Conservation (phyloP, 1,140 invertebrate species). For the Drosophila pectinifera region DNA sequence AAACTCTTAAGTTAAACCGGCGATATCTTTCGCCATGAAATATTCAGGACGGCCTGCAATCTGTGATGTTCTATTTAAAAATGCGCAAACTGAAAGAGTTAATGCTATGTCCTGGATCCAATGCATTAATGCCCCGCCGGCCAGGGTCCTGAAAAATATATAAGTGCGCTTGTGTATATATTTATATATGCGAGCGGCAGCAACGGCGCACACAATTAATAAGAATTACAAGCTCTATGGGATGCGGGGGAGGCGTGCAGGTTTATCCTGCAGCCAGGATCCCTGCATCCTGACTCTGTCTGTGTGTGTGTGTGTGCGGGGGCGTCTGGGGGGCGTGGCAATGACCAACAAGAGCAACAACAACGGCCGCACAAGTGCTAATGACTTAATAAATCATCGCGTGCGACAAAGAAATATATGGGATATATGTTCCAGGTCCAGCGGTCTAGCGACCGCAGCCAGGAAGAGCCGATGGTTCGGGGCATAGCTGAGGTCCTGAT, state of each 20-base stretch:
- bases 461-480: slow-evolving; percentile 40
- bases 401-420: slow-evolving; percentile 81
- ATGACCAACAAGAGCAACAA: slow-evolving; percentile 33
- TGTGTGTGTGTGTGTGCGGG: background rate
- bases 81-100: slow-evolving; percentile 50
- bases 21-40: slow-evolving; percentile 31
- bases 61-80: slow-evolving; percentile 47
- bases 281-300: slow-evolving; percentile 27
- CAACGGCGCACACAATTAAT: slow-evolving; percentile 78
- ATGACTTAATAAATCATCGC: slow-evolving; percentile 85
- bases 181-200: background rate
- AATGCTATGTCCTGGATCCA: slow-evolving; percentile 41
- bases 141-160: slow-evolving; percentile 34
- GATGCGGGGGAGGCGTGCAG: slow-evolving; percentile 20
- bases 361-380: slow-evolving; percentile 80
- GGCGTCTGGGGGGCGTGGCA: slow-evolving; percentile 37
- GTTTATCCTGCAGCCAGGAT: slow-evolving; percentile 41
- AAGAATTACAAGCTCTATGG: slow-evolving; percentile 84
- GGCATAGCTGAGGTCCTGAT: slow-evolving; percentile 38
- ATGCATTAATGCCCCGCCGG: slow-evolving; percentile 47
- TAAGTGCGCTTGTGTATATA: slow-evolving; percentile 9
- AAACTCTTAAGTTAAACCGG: slow-evolving; percentile 11
- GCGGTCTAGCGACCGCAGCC: slow-evolving; percentile 29
- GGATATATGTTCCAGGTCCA: slow-evolving; percentile 55
- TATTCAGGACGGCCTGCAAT: slow-evolving; percentile 39